Conservation (phyloP, 2,113 vertebrate genomes). For the Vimba vimba region DNA sequence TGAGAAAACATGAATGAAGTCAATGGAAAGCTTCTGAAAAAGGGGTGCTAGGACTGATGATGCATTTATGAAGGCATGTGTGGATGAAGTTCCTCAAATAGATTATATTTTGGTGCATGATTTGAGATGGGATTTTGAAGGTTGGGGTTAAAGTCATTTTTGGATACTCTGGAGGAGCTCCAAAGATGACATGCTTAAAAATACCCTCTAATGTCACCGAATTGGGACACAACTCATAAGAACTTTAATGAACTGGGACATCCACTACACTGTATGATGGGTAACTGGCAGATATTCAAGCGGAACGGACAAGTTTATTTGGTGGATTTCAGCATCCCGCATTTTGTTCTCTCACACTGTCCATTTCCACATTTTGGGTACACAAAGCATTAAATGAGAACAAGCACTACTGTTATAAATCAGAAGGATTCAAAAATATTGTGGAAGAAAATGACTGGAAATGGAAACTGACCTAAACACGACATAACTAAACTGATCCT, state of each 20-base stretch:
- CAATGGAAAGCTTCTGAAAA: not conserved
- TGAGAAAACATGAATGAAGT: not conserved
- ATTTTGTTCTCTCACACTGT: not conserved
- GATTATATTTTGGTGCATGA: not conserved
- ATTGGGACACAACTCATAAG: not conserved
- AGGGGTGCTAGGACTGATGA: not conserved
- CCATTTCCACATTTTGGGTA: not conserved
- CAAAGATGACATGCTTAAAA: constrained; percentile 33
- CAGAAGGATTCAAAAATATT: not conserved
- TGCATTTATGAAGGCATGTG: not conserved
- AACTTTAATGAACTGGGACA: constrained; percentile 22
- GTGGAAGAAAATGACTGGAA: not conserved
- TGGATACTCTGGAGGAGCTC: constrained; percentile 29
- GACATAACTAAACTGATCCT: constrained; percentile 18
- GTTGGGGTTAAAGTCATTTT: constrained; percentile 29
- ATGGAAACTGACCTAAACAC: not conserved
- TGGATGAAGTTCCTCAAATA: not conserved
- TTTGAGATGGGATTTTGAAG: not conserved
- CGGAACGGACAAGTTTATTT: not conserved
- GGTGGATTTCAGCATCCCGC: not conserved
- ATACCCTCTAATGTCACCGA: constrained; percentile 1
- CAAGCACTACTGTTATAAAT: not conserved
- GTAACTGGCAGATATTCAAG: not conserved
- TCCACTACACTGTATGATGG: not conserved
- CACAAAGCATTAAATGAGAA: not conserved